Evolutionary conservation across 1,140 invertebrate species (phyloP).

Genomic region (Campoletis sonorensis): DNA sequence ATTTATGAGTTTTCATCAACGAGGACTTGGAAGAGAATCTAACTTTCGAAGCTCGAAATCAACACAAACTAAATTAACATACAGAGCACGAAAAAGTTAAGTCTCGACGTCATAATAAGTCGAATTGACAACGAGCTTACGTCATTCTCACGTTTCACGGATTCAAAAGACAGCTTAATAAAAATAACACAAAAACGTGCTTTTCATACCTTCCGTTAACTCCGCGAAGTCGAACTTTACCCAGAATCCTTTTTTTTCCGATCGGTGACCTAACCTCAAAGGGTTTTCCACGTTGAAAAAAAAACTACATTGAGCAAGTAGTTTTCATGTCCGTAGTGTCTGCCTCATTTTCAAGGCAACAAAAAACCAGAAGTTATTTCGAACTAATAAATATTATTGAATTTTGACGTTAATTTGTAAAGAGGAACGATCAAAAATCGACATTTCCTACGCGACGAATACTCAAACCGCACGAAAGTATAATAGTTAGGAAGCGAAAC

Average conservation of each 20-base stretch:
- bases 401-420: not conserved
- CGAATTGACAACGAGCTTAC: not conserved
- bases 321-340: not conserved
- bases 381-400: no score
- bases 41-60: not conserved
- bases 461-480: not conserved
- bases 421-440: not conserved
- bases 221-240: not conserved
- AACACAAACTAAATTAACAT: not conserved
- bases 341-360: no score
- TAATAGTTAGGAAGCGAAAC: constrained; percentile 25
- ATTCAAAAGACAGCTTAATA: not conserved
- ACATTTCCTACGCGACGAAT: not conserved
- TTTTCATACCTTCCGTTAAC: not conserved
- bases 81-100: not conserved
- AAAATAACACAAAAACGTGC: not conserved
- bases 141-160: not conserved
- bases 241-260: not conserved
- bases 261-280: not conserved
- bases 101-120: not conserved
- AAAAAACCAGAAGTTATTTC: no score
- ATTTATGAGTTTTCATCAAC: no score
- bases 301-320: not conserved
- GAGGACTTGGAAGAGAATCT: not conserved
- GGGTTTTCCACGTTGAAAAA: not conserved